Conservation (phyloP, 2,113 vertebrate species). For the Anhinga rufa region DNA sequence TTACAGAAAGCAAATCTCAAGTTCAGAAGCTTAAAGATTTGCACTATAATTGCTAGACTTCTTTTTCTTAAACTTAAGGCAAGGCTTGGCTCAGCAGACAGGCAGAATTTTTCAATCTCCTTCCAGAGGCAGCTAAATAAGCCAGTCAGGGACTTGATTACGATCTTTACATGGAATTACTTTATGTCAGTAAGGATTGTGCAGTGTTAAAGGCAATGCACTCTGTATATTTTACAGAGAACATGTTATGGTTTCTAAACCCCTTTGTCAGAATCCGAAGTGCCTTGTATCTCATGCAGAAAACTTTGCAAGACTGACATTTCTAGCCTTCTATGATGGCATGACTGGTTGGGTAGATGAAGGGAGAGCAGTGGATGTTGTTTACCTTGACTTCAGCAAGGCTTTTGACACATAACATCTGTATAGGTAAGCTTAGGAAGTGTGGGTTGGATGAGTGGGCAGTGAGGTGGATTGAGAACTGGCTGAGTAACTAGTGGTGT, state of each 20-base stretch:
- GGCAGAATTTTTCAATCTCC: neutral
- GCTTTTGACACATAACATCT: too few relatives aligned
- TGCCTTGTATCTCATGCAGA: neutral
- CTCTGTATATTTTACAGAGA: neutral
- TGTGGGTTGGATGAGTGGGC: too few relatives aligned
- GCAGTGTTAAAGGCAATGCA: neutral
- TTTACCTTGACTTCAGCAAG: too few relatives aligned
- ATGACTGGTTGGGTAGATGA: too few relatives aligned
- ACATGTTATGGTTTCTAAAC: neutral
- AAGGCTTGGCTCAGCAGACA: neutral
- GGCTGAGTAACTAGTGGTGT: too few relatives aligned
- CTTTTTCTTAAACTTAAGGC: neutral
- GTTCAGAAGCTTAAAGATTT: neutral
- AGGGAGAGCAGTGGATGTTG: too few relatives aligned
- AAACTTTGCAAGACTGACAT: neutral
- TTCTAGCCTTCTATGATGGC: neutral
- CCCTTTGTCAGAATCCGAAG: neutral
- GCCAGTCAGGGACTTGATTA: neutral
- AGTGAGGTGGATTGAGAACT: too few relatives aligned
- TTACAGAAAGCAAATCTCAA: neutral
- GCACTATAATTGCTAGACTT: neutral
- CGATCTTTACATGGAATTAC: neutral
- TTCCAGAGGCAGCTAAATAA: neutral
- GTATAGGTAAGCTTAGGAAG: too few relatives aligned
- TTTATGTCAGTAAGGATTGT: neutral